Conservation (phyloP, 1,140 invertebrate genomes). For the Trichogramma pretiosum region DNA sequence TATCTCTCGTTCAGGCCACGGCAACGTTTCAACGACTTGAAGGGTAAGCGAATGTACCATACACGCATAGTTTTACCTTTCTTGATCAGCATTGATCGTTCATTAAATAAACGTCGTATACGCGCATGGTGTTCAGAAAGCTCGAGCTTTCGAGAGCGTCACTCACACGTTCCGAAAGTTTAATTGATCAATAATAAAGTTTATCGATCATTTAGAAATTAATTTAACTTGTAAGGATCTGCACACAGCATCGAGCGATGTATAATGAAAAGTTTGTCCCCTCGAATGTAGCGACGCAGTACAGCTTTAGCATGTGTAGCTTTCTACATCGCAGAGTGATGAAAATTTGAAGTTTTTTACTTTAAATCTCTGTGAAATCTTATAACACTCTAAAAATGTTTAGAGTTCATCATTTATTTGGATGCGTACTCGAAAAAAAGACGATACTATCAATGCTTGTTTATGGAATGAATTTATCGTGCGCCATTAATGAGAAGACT, state of each 20-base stretch:
- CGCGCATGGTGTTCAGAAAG: no score
- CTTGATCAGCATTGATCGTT: slow-evolving; percentile 8
- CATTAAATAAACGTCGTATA: slow-evolving; percentile 19
- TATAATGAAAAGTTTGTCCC: background rate
- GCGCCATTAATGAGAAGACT: no score
- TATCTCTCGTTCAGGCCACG: background rate
- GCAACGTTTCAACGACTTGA: slow-evolving; percentile 15
- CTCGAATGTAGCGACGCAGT: background rate
- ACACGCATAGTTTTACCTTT: background rate
- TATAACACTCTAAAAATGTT: no score
- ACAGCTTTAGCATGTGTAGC: no score
- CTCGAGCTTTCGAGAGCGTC: no score
- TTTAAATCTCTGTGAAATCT: no score
- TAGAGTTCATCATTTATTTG: no score
- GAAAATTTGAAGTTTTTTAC: no score
- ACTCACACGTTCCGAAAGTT: slow-evolving; percentile 47
- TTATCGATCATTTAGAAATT: slow-evolving; percentile 50
- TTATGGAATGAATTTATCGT: no score
- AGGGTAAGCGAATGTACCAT: background rate
- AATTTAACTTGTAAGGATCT: slow-evolving; percentile 40
- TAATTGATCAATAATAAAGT: slow-evolving; percentile 50
- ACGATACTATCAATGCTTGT: no score
- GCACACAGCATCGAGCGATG: background rate
- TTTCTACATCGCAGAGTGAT: no score
- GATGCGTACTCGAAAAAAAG: no score